Evolutionary conservation across 2,888 invertebrate genomes (phyloP).

Genomic region (Apodemia duryi): DNA sequence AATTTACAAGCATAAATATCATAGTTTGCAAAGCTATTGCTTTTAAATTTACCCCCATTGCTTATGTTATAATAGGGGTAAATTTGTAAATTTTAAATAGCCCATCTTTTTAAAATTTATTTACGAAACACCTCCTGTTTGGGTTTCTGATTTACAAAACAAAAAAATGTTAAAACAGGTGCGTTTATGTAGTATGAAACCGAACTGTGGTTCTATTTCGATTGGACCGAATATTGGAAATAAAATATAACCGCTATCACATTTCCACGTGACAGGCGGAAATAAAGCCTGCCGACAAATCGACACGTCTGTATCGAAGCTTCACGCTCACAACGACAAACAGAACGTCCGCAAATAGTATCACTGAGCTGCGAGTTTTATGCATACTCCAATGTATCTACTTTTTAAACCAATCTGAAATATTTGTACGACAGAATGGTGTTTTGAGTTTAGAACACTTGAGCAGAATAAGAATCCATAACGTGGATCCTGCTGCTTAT

Average conservation of each 20-base stretch:
- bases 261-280: constrained; percentile 70
- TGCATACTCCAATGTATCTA: constrained; percentile 7
- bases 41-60: too few species aligned
- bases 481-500: too few species aligned
- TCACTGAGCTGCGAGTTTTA: not conserved
- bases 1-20: too few species aligned
- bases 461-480: too few species aligned
- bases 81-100: too few species aligned
- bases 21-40: too few species aligned
- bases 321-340: constrained; percentile 27
- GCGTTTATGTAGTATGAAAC: constrained; percentile 7
- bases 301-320: constrained; percentile 35
- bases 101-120: too few species aligned
- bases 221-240: constrained; percentile 41
- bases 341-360: constrained; percentile 20
- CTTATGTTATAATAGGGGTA: too few species aligned
- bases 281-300: constrained; percentile 67
- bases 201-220: constrained; percentile 56
- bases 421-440: too few species aligned
- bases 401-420: not conserved
- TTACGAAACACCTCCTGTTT: too few species aligned
- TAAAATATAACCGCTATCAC: constrained; percentile 66
- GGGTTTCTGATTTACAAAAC: too few species aligned
- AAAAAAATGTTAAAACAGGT: constrained; percentile 9
- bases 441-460: too few species aligned